phyloP scores from a whole-genome alignment of 2,113 vertebrate genomes.

The Oncorhynchus nerka region DNA sequence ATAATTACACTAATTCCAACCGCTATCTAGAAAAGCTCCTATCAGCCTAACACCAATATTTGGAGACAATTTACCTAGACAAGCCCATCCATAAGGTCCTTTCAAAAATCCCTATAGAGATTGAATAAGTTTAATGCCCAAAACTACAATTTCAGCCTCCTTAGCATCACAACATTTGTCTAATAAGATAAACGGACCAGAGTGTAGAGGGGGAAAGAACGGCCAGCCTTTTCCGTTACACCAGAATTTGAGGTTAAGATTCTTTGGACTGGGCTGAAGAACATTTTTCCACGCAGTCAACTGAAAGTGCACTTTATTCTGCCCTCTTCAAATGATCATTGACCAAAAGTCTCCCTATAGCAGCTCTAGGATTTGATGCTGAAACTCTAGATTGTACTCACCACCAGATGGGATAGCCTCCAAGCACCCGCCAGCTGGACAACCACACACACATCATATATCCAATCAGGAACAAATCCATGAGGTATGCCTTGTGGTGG shows the following conservation, averaged over 20 bases:
- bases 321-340: conserved; percentile 68
- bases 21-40: conserved; percentile 11
- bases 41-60: neutral
- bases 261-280: conserved; percentile 72
- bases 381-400: conserved; percentile 81
- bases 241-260: conserved; percentile 75
- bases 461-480: conserved; percentile 99
- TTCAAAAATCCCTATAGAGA: neutral
- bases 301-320: conserved; percentile 69
- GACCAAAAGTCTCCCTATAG: conserved; percentile 55
- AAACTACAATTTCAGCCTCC: conserved; percentile 19
- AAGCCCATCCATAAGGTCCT: neutral
- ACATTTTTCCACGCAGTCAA: conserved; percentile 74
- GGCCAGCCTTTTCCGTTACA: conserved; percentile 71
- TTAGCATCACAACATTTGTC: conserved; percentile 50
- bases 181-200: conserved; percentile 61
- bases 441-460: conserved; percentile 94
- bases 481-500: conserved; percentile 76
- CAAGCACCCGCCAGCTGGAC: conserved; percentile 91
- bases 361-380: conserved; percentile 63
- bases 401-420: conserved; percentile 99
- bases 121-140: neutral
- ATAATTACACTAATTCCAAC: conserved; percentile 2
- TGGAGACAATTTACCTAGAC: conserved; percentile 15
- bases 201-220: conserved; percentile 52